Base-by-base conservation (phyloP, 2,797 vertebrate genomes). In the Eremophila alpestris region DNA sequence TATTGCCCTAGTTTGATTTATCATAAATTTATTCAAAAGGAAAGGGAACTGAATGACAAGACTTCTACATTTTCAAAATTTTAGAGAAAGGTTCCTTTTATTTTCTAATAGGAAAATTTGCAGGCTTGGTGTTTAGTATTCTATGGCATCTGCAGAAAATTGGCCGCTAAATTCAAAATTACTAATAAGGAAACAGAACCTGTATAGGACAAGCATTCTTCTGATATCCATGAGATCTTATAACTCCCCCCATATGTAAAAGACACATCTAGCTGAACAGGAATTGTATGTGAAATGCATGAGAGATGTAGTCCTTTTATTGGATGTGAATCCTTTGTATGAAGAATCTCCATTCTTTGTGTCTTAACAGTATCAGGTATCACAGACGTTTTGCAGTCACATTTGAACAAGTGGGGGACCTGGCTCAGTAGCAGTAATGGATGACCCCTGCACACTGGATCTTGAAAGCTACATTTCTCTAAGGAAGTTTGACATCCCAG, bases 171-270 rank as follows among this genome's bases (percentile, higher is more conserved):
- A 63, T 87, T 65, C 23, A 74, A 84, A 79, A 65, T 52, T 43
- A n/a, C 18, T 48, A 11, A 7, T 55, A 41, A 68, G 13, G 40
- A 51, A 83, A 63, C 11, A 83, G 30, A 71, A 71, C 4, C 26
- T 0, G 0, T 9, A 15, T 12, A 55, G 11, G 5, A n/a, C 3
- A 46, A 63, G 11, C 1, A 6, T 60, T 63, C 18, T 69, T 80
- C 9, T 45, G 3, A 6, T 60, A 58, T 40, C 30, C n/a, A 7
- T 7, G 15, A 52, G 13, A 34, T 3, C 9, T 62, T 79, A 24
- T 32, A 32, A 54, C 17, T 68, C 8, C 78, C 8, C 19, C 32
- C 23, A 71, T n/a, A 34, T 16, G 15, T 41, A 16, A 56, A 59
- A 0, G 24, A 20, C 6, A 19, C 4, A 27, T 40, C 19, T 54